Conservation (phyloP, 2,113 vertebrate species). For the Ornithorhynchus anatinus region DNA sequence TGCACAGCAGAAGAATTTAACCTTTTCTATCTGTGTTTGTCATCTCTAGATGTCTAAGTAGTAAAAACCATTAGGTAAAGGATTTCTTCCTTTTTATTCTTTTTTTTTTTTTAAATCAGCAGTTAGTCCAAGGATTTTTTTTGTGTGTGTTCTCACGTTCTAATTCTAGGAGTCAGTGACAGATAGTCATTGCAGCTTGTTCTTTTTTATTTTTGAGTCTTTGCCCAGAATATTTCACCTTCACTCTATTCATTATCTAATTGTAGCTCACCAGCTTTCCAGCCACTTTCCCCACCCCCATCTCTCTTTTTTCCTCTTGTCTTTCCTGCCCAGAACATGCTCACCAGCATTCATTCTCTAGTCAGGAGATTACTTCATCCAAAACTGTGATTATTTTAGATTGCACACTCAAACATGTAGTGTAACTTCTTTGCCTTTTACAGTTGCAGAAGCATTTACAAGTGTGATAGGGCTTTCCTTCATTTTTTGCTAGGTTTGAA, state of each 20-base stretch:
- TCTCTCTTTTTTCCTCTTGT: background rate
- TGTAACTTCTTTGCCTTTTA: background rate
- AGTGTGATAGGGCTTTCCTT: no score
- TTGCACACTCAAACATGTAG: background rate
- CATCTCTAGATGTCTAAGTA: background rate
- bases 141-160: slow-evolving; percentile 1
- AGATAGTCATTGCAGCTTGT: slow-evolving; percentile 3
- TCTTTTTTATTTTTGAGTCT: slow-evolving; percentile 13
- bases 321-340: background rate
- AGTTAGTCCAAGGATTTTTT: background rate
- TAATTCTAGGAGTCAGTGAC: slow-evolving; percentile 3
- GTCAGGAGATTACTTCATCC: slow-evolving; percentile 3
- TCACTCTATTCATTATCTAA: background rate
- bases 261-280: background rate
- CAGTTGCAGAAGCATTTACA: no score
- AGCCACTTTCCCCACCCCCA: background rate
- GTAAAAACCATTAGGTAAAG: background rate
- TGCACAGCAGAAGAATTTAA: background rate
- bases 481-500: no score
- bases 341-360: background rate
- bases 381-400: background rate
- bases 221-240: background rate
- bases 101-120: background rate
- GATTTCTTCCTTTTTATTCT: no score
- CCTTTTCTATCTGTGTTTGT: background rate